Percentiles rank a stretch among this genome's conserved stretches.
Conservation (phyloP, 2,888 invertebrate species). For the Anarsia innoxiella region DNA sequence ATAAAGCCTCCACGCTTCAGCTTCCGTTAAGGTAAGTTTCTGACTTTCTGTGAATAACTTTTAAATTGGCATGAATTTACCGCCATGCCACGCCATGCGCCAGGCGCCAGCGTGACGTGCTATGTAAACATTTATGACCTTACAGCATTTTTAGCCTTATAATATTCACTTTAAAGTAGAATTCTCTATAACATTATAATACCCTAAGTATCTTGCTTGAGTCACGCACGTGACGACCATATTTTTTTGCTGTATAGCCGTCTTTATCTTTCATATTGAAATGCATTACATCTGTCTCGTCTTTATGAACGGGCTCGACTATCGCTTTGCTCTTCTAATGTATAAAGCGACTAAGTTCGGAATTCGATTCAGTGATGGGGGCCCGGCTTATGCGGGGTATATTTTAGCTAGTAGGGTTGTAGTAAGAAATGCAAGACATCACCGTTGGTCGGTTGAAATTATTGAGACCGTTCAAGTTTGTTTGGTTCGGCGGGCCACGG, state of each 20-base stretch:
- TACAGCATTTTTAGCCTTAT: too few species aligned
- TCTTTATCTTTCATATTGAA: conserved; percentile 27
- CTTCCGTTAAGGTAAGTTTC: conserved; percentile 49
- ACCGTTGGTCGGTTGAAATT: conserved; percentile 30
- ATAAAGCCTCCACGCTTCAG: conserved; percentile 34
- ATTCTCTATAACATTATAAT: conserved; percentile 18
- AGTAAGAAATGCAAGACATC: conserved; percentile 43
- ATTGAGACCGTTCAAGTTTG: conserved; percentile 15
- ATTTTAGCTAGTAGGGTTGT: conserved; percentile 38
- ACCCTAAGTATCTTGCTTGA: conserved; percentile 22
- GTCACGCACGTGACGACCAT: conserved; percentile 40
- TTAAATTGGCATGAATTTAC: too few species aligned
- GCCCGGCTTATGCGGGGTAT: neutral
- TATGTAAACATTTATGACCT: conserved; percentile 18
- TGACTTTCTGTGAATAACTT: too few species aligned
- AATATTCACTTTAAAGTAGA: too few species aligned
- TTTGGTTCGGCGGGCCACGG: conserved; percentile 38
- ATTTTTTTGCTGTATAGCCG: conserved; percentile 25
- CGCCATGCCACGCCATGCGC: too few species aligned
- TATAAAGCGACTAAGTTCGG: conserved; percentile 35
- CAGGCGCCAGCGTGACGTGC: conserved; percentile 26
- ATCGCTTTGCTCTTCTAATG: conserved; percentile 33
- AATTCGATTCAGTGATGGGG: conserved; percentile 16
- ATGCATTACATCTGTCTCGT: conserved; percentile 10
- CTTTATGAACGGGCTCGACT: conserved; percentile 24